Conservation (phyloP, 37 sponge, comb jelly and placozoan species). For the Aplysina aerophoba region DNA sequence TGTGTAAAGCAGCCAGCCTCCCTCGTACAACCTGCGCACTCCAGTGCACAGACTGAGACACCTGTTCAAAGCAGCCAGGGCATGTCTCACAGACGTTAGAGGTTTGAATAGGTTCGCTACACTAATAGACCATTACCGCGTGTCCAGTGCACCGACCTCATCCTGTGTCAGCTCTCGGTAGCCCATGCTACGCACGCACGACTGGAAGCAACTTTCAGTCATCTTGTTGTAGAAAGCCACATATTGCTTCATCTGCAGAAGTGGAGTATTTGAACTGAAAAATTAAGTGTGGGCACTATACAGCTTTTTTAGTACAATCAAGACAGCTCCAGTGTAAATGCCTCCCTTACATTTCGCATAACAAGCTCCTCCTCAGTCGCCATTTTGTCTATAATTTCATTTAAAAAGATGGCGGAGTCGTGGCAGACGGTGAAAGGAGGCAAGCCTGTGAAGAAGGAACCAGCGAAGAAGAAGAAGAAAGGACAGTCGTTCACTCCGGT, state of each 20-base stretch:
- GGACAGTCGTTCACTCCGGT: neutral
- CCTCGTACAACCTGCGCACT: no score
- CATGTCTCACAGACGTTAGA: no score
- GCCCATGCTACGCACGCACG: constrained; percentile 16
- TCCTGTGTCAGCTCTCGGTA: neutral
- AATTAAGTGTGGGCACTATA: neutral
- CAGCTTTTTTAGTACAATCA: neutral
- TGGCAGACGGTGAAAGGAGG: constrained; percentile 30
- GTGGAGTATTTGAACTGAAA: no score
- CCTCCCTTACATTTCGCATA: neutral
- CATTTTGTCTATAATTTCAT: neutral
- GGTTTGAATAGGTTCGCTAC: no score
- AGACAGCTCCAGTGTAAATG: neutral
- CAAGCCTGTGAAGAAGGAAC: neutral
- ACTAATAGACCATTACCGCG: no score
- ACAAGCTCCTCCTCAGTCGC: neutral
- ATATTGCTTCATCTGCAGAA: constrained; percentile 22
- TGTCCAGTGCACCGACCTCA: neutral
- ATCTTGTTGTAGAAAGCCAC: constrained; percentile 23
- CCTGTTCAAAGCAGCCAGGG: no score
- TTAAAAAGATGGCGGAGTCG: neutral
- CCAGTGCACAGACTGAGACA: no score
- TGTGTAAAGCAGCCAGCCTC: no score
- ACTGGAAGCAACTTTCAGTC: constrained; percentile 17
- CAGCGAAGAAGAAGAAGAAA: constrained; percentile 19